These are phyloP conservation scores for Pyrocoelia pectoralis DNA, from an alignment of 2,888 invertebrate genomes.

Conservation along the genomic window DNA sequence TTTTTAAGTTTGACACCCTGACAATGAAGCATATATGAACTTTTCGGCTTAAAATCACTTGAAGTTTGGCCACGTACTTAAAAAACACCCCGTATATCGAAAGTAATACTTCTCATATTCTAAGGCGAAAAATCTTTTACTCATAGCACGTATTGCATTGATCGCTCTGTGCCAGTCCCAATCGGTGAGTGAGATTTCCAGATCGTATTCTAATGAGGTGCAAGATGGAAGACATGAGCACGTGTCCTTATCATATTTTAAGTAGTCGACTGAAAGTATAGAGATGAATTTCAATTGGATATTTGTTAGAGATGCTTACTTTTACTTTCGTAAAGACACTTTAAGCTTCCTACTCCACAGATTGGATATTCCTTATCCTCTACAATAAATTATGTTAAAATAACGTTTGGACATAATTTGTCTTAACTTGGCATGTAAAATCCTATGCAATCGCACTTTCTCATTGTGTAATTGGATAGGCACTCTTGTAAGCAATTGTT, in stretches of 20 bases:
- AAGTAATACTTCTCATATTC: neutral
- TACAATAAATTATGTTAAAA: constrained; percentile 30
- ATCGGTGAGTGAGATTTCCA: constrained; percentile 10
- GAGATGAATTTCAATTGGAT: constrained; percentile 62
- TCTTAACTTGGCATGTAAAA: constrained; percentile 70
- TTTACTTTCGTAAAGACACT: constrained; percentile 5
- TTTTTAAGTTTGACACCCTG: too few species aligned
- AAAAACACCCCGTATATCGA: too few species aligned
- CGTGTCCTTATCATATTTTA: neutral
- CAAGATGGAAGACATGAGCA: constrained; percentile 16
- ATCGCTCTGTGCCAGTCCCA: neutral
- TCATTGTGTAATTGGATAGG: constrained; percentile 70
- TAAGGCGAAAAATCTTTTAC: neutral
- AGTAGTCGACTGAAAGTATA: neutral
- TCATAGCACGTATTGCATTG: neutral
- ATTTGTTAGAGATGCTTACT: neutral
- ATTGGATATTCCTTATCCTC: constrained; percentile 24
- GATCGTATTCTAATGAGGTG: constrained; percentile 12
- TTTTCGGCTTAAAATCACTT: too few species aligned
- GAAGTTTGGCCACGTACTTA: too few species aligned
- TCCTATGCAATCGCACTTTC: constrained; percentile 57
- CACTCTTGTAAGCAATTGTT: constrained; percentile 77
- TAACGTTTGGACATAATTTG: neutral
- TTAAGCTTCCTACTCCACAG: constrained; percentile 29
- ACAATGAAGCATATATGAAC: too few species aligned